phyloP scores from a whole-genome alignment of 2,797 vertebrate species.

The Rousettus madagascariensis region DNA sequence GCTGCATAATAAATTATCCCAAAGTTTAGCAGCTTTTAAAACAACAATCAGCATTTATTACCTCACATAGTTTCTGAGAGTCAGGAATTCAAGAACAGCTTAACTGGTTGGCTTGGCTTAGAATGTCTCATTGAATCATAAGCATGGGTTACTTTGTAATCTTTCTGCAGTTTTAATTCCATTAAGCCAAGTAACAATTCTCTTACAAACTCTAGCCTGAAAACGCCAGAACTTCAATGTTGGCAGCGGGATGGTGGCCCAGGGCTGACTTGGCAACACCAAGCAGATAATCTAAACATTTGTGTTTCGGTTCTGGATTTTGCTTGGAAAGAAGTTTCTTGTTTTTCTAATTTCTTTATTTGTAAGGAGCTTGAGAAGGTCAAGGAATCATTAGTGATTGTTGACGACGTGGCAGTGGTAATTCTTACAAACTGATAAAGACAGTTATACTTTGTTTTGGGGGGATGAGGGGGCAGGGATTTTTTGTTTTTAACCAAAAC shows the following conservation, averaged over 20 bases:
- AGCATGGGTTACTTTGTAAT: background rate
- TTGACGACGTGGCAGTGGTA: background rate
- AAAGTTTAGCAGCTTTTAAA: background rate
- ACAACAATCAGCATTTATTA: background rate
- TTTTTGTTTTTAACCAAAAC: background rate
- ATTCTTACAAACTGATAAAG: background rate
- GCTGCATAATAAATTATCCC: background rate
- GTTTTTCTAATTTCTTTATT: background rate
- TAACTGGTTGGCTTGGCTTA: background rate
- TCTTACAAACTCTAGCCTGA: background rate
- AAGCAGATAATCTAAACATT: background rate
- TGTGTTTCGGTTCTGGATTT: conserved; percentile 29
- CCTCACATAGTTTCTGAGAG: background rate
- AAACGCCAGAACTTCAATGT: background rate
- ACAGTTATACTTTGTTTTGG: background rate
- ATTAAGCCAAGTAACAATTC: background rate
- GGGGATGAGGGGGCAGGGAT: background rate
- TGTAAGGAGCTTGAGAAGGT: conserved; percentile 16
- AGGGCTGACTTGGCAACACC: background rate
- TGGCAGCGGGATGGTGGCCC: background rate
- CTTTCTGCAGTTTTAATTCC: background rate
- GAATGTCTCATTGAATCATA: background rate
- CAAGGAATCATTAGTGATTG: background rate
- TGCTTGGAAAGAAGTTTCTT: conserved; percentile 12
- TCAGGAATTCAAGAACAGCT: background rate